Percentiles rank a stretch among this genome's conserved stretches.
Conservation (phyloP, 2,888 invertebrate species). For the Graphium colonna region DNA sequence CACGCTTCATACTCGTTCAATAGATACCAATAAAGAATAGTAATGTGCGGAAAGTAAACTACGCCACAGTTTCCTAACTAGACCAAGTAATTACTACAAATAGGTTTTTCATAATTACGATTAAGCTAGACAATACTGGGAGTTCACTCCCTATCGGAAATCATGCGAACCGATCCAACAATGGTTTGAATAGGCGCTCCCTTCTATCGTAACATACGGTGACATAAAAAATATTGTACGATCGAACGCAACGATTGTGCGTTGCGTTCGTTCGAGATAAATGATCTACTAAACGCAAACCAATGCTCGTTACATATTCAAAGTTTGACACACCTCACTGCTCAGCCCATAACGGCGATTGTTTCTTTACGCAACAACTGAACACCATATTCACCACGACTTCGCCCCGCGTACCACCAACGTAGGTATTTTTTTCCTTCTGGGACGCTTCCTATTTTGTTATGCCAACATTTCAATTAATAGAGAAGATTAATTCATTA, state of each 20-base stretch:
- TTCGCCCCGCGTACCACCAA: too few species aligned
- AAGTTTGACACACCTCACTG: constrained; percentile 27
- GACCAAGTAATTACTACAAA: constrained; percentile 8
- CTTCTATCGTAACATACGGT: constrained; percentile 27
- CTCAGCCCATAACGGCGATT: constrained; percentile 28
- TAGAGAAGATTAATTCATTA: too few species aligned
- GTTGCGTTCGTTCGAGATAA: constrained; percentile 41
- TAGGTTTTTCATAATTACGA: constrained; percentile 25
- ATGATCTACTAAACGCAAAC: constrained; percentile 32
- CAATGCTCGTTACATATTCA: constrained; percentile 23
- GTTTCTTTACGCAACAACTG: constrained; percentile 28
- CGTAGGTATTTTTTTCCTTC: too few species aligned
- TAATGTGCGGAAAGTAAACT: constrained; percentile 7
- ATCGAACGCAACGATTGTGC: constrained; percentile 46
- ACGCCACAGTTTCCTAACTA: constrained; percentile 7
- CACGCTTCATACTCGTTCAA: background rate
- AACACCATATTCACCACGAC: constrained; percentile 9
- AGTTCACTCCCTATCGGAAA: constrained; percentile 47
- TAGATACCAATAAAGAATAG: background rate
- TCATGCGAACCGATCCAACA: constrained; percentile 54
- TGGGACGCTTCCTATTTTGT: too few species aligned
- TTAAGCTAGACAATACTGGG: constrained; percentile 46
- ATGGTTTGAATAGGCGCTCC: constrained; percentile 45
- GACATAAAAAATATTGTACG: constrained; percentile 18
- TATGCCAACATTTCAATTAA: too few species aligned